Base-by-base conservation (phyloP, 2,113 vertebrate genomes). In the Stomatorhinus ivindoensis region DNA sequence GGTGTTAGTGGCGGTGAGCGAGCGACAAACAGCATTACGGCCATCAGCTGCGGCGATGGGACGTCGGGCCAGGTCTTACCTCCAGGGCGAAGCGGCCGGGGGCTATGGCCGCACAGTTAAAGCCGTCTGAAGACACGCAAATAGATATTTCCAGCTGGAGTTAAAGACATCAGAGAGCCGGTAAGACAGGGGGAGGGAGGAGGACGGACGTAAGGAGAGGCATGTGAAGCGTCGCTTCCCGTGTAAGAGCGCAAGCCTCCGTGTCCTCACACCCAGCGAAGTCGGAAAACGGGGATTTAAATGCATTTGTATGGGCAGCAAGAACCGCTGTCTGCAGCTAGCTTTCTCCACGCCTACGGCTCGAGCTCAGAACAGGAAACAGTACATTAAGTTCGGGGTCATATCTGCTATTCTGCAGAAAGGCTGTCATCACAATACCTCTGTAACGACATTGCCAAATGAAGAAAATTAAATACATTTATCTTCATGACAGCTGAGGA, bases 111-210 rank as follows among this genome's bases (percentile, higher is more conserved):
- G 89, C 91, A 93, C 95, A 93, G 92, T 92, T 91, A 89, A 93
- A 92, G 91, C 94, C 95, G 91, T 95, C 94, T 88, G 94, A 93
- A 91, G 93, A 93, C 92, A 93, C 92, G 91, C 92, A 93, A 95
- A 94, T 95, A 92, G 95, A 94, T 83, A 94, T 91, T 92, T 96
- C 94, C 94, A 93, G 94, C 95, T 96, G 53, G 53, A 91, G 93
- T 93, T 90, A 91, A 88, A 90, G 91, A 92, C 90, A 93, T 84
- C 90, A 88, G 91, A 90, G 92, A 93, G 11, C 46, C 85, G 31
- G 83, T 89, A 4, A 89, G 76, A 48, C 55, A 47, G n/a, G 47
- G 31, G 13, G 0, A 1, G 85, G 3, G 13, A 39, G 85, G 21
- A 87, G 85, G 50, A 31, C 1, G 15, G 27, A 5, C 9, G 35